Percentiles rank a stretch among this genome's conserved stretches.
These are phyloP conservation scores for Brachypteracias leptosomus DNA, from an alignment of 2,113 vertebrate genomes.

Conservation along the genomic window DNA sequence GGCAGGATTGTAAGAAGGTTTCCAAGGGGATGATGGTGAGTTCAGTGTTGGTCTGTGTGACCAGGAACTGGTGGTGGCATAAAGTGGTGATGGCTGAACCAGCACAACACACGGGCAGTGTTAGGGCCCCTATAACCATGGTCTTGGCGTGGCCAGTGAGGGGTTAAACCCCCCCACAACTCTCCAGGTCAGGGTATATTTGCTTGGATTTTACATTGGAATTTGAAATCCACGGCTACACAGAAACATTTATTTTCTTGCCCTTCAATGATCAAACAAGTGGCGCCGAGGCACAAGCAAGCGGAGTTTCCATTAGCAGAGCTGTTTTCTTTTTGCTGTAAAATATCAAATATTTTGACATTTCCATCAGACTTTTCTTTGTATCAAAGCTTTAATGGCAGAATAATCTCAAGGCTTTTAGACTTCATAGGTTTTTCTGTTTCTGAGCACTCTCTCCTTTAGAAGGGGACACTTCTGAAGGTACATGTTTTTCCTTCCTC, in stretches of 20 bases:
- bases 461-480: conserved; percentile 43
- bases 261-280: conserved; percentile 68
- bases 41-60: no score
- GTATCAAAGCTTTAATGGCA: conserved; percentile 53
- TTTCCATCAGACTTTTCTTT: conserved; percentile 64
- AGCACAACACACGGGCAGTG: rapidly evolving
- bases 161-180: not conserved
- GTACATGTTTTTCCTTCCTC: not conserved
- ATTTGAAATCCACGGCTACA: conserved; percentile 45
- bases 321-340: conserved; percentile 55
- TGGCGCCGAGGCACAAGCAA: conserved; percentile 12
- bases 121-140: rapidly evolving
- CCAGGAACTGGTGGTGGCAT: no score
- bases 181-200: not conserved
- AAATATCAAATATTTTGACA: conserved; percentile 73
- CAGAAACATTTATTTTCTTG: conserved; percentile 66
- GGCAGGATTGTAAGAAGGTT: no score
- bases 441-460: not conserved
- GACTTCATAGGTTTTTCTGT: conserved; percentile 16
- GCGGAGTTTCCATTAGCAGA: conserved; percentile 49
- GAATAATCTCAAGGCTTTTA: conserved; percentile 58
- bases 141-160: rapidly evolving
- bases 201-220: conserved; percentile 44
- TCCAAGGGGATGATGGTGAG: no score
- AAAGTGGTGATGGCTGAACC: no score